These are phyloP conservation scores for Isichthys henryi DNA, from an alignment of 2,113 vertebrate species.

Conservation along the genomic window DNA sequence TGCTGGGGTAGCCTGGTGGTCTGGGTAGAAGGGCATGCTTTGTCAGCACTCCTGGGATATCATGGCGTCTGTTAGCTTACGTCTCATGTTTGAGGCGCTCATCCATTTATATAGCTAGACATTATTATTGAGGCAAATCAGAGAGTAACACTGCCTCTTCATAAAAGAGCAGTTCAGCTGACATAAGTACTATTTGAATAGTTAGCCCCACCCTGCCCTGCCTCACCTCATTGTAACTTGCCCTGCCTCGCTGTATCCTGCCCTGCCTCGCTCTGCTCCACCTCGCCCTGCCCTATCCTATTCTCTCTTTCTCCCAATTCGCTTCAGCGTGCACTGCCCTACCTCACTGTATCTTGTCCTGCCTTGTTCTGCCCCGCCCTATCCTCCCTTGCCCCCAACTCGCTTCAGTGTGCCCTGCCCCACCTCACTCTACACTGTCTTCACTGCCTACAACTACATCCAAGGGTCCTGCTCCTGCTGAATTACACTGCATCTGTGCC, in stretches of 20 bases:
- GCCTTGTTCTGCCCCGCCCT: too few relatives aligned
- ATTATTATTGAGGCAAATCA: background rate
- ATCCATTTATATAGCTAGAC: background rate
- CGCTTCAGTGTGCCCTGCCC: background rate
- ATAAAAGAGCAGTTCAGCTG: background rate
- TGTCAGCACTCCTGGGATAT: background rate
- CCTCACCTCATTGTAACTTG: background rate
- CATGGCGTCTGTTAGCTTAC: background rate
- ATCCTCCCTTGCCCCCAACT: too few relatives aligned
- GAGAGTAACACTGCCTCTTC: background rate
- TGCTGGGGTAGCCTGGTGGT: conserved; percentile 87
- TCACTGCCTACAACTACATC: background rate
- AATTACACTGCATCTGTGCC: background rate
- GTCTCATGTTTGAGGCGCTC: background rate
- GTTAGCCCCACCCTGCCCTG: background rate
- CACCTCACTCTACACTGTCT: background rate
- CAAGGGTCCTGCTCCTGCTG: background rate
- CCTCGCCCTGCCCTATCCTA: too few relatives aligned
- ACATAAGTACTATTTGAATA: background rate
- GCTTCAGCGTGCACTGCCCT: too few relatives aligned
- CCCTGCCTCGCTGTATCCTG: too few relatives aligned
- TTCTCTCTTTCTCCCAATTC: too few relatives aligned
- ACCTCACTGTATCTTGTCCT: too few relatives aligned
- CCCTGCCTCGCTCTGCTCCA: too few relatives aligned
- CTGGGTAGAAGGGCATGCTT: conserved; percentile 44